Evolutionary conservation across 2,888 invertebrate genomes (phyloP), one percentile per base, ranked within the genome.

Genomic region (Nymphalis urticae): DNA sequence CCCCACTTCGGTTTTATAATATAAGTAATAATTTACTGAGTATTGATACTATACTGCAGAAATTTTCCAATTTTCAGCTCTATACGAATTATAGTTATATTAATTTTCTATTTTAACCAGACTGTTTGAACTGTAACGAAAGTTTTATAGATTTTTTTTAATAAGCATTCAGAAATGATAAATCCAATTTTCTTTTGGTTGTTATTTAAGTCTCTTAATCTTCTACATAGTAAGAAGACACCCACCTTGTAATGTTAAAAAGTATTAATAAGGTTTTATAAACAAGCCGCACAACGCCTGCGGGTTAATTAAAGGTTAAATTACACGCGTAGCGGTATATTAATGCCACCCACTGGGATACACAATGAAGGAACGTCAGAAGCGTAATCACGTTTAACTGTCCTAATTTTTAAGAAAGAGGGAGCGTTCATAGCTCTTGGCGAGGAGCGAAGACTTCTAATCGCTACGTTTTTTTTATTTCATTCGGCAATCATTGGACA

Each of bases 261-360:
- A 36, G 42, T 36, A 58, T 63, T 58, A 58, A 58, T 62, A 67
- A 62, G 62, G 56, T 67, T 64, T 68, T 68, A 64, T 54, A 59
- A 68, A 48, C 59, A 48, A 68, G 58, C 54, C 42, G 59, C 32
- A 59, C 50, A 63, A 54, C 60, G 63, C 63, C 42, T 64, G n/a
- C 32, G 60, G 53, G 59, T 54, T 60, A 63, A 63, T 63, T 60
- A 63, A 27, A 59, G 63, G 27, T 59, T 59, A n/a, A 68, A 63
- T 59, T 68, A 68, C 51, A 62, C 54, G 61, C 48, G 62, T 66
- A 61, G 27, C 48, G 47, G 47, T 48, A 48, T 48, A 54, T 16
- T 27, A 17, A 54, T 53, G 10, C 59, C 53, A 48, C 61, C 48
- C 13, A 60, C 61, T 61, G 50, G 32, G 42, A 19, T 66, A 66